These are phyloP conservation scores for Dromius quadrimaculatus DNA, from an alignment of 2,888 invertebrate genomes.

Conservation along the genomic window DNA sequence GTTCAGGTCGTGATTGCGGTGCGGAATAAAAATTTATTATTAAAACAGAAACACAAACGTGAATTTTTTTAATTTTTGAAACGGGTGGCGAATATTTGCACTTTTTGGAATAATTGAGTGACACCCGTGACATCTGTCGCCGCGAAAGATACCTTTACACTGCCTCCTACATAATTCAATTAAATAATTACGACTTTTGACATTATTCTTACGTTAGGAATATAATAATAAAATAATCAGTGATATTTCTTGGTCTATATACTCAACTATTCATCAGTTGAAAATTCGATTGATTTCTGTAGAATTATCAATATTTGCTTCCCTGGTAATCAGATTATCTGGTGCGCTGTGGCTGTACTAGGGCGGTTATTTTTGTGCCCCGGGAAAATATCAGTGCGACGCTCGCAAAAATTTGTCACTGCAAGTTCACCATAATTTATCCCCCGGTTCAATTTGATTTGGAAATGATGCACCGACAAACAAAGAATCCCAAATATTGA, in stretches of 20 bases:
- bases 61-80: conserved; percentile 26
- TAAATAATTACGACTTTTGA: too few species aligned
- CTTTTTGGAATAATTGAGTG: conserved; percentile 1
- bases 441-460: conserved; percentile 39
- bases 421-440: conserved; percentile 44
- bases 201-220: too few species aligned
- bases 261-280: too few species aligned
- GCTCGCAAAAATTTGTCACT: conserved; percentile 38
- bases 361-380: conserved; percentile 39
- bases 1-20: conserved; percentile 15
- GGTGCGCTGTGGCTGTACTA: conserved; percentile 13
- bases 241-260: too few species aligned
- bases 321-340: conserved; percentile 38
- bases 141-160: conserved; percentile 19
- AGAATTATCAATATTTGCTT: conserved; percentile 36
- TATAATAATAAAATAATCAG: too few species aligned
- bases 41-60: conserved; percentile 12
- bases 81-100: conserved; percentile 3
- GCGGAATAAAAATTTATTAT: conserved; percentile 32
- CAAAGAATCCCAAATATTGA: conserved; percentile 38
- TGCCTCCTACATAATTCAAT: conserved; percentile 33
- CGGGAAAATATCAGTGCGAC: conserved; percentile 34
- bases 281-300: conserved; percentile 32
- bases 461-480: conserved; percentile 40
- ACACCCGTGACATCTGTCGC: conserved; percentile 39